Conservation (phyloP, 2,888 invertebrate genomes). For the Pseudococcus viburni region DNA sequence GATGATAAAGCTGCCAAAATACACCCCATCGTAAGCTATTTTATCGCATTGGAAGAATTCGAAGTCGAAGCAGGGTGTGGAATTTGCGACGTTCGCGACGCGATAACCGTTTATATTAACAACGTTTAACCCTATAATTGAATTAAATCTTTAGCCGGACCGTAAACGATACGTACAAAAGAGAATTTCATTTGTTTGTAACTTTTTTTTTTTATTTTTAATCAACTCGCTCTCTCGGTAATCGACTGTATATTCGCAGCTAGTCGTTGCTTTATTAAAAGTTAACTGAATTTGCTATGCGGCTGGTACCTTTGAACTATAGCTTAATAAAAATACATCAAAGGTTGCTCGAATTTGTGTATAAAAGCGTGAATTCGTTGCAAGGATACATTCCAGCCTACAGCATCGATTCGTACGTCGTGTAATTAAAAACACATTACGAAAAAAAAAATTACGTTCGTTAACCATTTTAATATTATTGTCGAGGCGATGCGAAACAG, state of each 20-base stretch:
- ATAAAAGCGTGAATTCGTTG: background rate
- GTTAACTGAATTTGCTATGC: constrained; percentile 27
- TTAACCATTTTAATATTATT: background rate
- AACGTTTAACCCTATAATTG: constrained; percentile 33
- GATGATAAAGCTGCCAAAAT: constrained; percentile 5
- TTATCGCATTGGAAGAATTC: background rate
- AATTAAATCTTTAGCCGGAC: constrained; percentile 26
- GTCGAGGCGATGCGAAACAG: background rate
- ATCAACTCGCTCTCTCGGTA: constrained; percentile 17
- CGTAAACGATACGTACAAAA: background rate
- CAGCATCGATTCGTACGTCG: background rate
- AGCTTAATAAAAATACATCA: background rate
- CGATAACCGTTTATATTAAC: constrained; percentile 49
- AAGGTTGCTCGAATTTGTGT: background rate
- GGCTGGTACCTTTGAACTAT: background rate
- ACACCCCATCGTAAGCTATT: background rate
- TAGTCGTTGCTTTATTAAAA: constrained; percentile 21
- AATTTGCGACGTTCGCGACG: background rate
- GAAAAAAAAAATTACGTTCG: background rate
- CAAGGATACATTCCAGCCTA: background rate
- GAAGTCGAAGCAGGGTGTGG: background rate
- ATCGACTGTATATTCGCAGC: background rate
- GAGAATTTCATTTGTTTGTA: constrained; percentile 30
- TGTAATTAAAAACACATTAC: background rate
- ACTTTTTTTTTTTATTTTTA: constrained; percentile 9